These are phyloP conservation scores for Clavelina lepadiformis DNA, from an alignment of 23 tunicate genomes.

Conservation along the genomic window DNA sequence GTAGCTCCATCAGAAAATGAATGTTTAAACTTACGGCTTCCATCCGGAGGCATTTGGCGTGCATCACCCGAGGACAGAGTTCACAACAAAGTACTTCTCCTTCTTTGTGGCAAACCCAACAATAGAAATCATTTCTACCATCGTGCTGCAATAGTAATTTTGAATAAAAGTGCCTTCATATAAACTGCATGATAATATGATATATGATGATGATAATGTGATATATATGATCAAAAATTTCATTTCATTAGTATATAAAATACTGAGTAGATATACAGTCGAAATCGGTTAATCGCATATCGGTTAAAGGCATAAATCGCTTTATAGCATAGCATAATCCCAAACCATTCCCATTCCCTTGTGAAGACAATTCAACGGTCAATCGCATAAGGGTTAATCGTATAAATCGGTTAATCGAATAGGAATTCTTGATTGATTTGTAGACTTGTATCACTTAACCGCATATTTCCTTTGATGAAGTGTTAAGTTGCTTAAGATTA, in stretches of 20 bases:
- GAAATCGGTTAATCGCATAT: too few relatives aligned
- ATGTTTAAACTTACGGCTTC: slow-evolving; percentile 15
- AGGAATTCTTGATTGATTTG: too few relatives aligned
- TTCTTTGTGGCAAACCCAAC: slow-evolving; percentile 98
- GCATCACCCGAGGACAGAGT: slow-evolving; percentile 92
- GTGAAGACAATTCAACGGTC: too few relatives aligned
- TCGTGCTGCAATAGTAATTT: slow-evolving; percentile 31
- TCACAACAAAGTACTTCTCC: slow-evolving; percentile 99
- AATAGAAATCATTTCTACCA: slow-evolving; percentile 89
- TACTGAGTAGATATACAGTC: too few relatives aligned
- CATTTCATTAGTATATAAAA: neutral
- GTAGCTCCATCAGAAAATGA: neutral
- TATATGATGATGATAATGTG: neutral
- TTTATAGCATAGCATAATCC: too few relatives aligned
- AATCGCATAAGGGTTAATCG: too few relatives aligned
- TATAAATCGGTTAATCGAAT: too few relatives aligned
- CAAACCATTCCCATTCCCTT: too few relatives aligned
- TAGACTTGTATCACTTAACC: too few relatives aligned
- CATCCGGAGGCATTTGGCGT: slow-evolving; percentile 78
- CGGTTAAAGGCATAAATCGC: too few relatives aligned
- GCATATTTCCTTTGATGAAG: too few relatives aligned
- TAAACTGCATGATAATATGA: neutral
- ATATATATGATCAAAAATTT: neutral
- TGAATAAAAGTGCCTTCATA: neutral
- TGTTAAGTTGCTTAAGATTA: too few relatives aligned